Percentiles rank a stretch among this genome's conserved stretches.
Conservation (phyloP, 2,113 vertebrate species). For the Abramis brama region DNA sequence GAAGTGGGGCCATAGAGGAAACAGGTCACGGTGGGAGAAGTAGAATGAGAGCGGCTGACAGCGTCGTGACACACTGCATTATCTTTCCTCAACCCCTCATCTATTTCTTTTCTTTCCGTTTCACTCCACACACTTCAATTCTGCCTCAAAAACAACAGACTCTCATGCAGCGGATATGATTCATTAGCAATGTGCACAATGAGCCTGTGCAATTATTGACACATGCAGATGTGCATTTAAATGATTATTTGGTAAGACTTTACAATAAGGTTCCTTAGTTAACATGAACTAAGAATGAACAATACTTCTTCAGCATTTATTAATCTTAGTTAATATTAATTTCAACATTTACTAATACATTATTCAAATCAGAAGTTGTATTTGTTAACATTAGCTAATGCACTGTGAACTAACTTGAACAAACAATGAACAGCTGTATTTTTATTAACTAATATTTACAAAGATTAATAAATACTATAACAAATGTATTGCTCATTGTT, state of each 20-base stretch:
- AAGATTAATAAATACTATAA: no score
- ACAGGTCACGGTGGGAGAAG: constrained; percentile 16
- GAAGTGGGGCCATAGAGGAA: constrained; percentile 31
- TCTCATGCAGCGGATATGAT: background rate
- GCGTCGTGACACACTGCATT: constrained; percentile 42
- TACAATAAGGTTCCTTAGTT: no score
- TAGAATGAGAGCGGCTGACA: constrained; percentile 8
- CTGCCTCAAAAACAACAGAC: constrained; percentile 3
- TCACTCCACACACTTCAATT: background rate
- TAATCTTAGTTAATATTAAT: no score
- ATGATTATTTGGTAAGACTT: background rate
- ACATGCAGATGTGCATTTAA: constrained; percentile 29
- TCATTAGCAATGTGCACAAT: background rate
- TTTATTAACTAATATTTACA: no score
- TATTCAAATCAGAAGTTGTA: no score
- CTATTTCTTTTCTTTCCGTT: constrained; percentile 1
- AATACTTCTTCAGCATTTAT: no score
- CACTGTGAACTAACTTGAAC: no score
- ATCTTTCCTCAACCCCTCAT: constrained; percentile 24
- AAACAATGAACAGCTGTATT: no score
- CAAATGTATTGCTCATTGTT: no score
- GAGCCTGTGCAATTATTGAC: background rate
- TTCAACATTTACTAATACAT: no score
- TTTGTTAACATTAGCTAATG: no score
- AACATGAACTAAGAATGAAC: no score